phyloP scores from a whole-genome alignment of 2,888 invertebrate species.

The Philhelius pedissequus region DNA sequence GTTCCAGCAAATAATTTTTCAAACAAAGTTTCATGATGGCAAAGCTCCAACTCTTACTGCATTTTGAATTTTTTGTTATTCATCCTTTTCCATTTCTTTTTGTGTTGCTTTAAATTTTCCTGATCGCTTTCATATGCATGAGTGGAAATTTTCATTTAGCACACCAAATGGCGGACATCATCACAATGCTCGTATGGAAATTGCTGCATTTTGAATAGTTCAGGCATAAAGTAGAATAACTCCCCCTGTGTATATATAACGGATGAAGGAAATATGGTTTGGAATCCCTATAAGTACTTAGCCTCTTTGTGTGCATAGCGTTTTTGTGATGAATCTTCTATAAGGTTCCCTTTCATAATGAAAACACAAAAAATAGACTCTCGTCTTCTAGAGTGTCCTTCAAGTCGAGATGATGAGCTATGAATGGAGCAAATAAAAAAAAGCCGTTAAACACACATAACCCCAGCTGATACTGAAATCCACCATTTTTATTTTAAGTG shows the following conservation, averaged over 20 bases:
- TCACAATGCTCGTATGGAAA: constrained; percentile 55
- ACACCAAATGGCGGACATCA: constrained; percentile 58
- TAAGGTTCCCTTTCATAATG: not conserved
- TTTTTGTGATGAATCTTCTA: not conserved
- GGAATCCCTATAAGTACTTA: not conserved
- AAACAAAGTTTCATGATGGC: too few species aligned
- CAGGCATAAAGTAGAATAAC: not conserved
- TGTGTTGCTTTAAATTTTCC: constrained; percentile 30
- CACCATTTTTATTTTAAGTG: not conserved
- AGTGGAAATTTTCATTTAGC: constrained; percentile 61
- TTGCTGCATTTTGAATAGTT: not conserved
- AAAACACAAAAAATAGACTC: constrained; percentile 10
- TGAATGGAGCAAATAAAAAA: not conserved
- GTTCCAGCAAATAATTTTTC: too few species aligned
- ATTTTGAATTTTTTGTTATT: too few species aligned
- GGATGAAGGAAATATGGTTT: not conserved
- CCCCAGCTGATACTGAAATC: not conserved
- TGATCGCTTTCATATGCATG: constrained; percentile 61
- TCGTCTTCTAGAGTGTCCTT: constrained; percentile 32
- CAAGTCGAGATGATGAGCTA: constrained; percentile 31
- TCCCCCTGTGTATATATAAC: not conserved
- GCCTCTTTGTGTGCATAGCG: constrained; percentile 31
- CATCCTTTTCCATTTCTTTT: too few species aligned
- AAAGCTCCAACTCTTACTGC: too few species aligned
- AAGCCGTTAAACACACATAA: not conserved